Percentiles rank a stretch among this genome's conserved stretches.
phyloP scores from a whole-genome alignment of 2,113 vertebrate genomes.

The Podarcis cretensis region DNA sequence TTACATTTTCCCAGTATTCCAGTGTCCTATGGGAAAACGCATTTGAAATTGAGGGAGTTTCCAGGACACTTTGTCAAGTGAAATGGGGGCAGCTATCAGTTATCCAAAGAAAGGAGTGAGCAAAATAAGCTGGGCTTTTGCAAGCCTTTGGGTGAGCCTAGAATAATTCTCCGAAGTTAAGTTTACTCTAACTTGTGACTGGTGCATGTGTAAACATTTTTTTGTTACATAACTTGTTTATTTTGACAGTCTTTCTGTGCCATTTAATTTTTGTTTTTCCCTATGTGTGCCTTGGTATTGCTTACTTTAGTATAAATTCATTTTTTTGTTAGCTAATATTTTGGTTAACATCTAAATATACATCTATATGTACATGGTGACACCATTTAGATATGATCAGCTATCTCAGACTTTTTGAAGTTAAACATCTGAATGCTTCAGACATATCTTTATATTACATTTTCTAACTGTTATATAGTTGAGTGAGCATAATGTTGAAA shows the following conservation, averaged over 20 bases:
- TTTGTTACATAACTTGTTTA: neutral
- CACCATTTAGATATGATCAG: neutral
- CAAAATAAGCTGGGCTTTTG: neutral
- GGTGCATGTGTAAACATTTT: neutral
- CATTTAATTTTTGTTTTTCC: neutral
- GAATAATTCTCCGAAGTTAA: neutral
- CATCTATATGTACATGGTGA: neutral
- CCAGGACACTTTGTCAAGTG: neutral
- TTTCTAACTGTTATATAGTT: neutral
- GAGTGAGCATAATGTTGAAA: neutral
- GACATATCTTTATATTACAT: neutral
- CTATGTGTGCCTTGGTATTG: neutral
- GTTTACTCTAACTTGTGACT: neutral
- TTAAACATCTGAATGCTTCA: neutral
- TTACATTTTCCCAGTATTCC: no score
- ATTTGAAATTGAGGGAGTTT: neutral
- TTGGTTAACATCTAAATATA: neutral
- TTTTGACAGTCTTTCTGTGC: conserved; percentile 23
- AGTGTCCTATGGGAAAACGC: no score
- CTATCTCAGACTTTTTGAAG: neutral
- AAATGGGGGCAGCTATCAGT: neutral
- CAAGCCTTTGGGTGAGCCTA: neutral
- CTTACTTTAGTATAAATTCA: neutral
- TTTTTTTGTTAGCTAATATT: neutral
- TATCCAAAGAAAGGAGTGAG: neutral